These are phyloP conservation scores for Synanthedon myopaeformis DNA, from an alignment of 2,888 invertebrate species.

Conservation along the genomic window DNA sequence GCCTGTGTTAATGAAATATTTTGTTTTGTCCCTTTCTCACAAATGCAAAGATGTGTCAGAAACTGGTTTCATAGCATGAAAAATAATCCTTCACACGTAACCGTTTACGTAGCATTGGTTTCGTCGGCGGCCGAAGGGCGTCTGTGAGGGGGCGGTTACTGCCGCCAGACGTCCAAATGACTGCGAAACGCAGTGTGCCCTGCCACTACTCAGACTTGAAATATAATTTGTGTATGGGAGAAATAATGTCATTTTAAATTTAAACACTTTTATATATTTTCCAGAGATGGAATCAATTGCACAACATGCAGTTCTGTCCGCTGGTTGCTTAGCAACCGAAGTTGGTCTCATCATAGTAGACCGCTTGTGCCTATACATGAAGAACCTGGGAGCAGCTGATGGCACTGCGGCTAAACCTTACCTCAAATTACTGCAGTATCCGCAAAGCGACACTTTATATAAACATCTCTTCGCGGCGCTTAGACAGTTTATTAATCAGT, in stretches of 20 bases:
- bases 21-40: too few relatives aligned
- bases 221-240: too few relatives aligned
- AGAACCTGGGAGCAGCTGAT: conserved; percentile 83
- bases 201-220: too few relatives aligned
- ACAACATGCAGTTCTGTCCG: conserved; percentile 51
- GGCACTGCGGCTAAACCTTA: conserved; percentile 87
- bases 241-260: neutral
- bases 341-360: conserved; percentile 90
- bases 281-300: conserved; percentile 55
- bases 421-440: conserved; percentile 85
- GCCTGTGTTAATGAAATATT: too few relatives aligned
- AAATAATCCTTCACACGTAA: too few relatives aligned
- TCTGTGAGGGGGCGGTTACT: too few relatives aligned
- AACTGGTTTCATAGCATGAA: too few relatives aligned
- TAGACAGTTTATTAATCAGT: conserved; percentile 92
- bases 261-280: conserved; percentile 1
- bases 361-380: conserved; percentile 85
- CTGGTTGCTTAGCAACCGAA: conserved; percentile 82
- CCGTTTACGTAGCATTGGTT: too few relatives aligned
- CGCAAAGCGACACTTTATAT: conserved; percentile 91
- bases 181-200: too few relatives aligned
- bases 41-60: too few relatives aligned
- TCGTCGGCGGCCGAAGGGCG: too few relatives aligned
- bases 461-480: conserved; percentile 93
- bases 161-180: too few relatives aligned